Conservation (phyloP, 2,113 vertebrate species). For the Megaleporinus macrocephalus region DNA sequence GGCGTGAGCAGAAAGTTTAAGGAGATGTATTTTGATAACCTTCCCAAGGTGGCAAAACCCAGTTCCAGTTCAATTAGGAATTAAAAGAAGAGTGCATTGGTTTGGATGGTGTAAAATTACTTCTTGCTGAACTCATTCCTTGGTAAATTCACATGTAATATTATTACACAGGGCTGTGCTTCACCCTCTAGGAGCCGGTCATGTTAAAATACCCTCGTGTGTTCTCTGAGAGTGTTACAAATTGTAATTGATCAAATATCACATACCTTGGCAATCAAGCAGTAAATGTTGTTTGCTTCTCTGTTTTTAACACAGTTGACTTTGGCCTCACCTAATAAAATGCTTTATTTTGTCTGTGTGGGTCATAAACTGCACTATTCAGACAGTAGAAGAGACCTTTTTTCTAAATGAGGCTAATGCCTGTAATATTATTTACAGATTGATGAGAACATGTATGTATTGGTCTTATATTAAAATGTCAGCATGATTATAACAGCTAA, state of each 20-base stretch:
- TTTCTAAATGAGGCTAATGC: no score
- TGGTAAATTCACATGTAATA: not conserved
- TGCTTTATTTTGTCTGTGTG: slow-evolving; percentile 12
- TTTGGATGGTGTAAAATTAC: not conserved
- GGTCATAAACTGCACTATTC: not conserved
- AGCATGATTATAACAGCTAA: no score
- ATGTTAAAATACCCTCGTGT: not conserved
- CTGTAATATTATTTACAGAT: no score
- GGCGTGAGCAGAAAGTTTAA: not conserved
- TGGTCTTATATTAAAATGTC: no score
- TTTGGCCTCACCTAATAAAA: not conserved
- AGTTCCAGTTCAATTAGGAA: not conserved
- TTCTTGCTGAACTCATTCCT: not conserved
- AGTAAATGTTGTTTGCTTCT: not conserved
- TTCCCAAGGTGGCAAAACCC: not conserved
- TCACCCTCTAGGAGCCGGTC: not conserved
- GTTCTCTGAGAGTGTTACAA: not conserved
- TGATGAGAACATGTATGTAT: no score
- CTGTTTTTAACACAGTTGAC: not conserved
- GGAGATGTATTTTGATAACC: not conserved
- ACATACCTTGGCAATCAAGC: not conserved
- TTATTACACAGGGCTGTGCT: not conserved
- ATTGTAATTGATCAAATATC: not conserved
- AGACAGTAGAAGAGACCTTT: not conserved
- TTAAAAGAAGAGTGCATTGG: not conserved